These are phyloP conservation scores for Mormyrus hasselquistii DNA, from an alignment of 2,797 vertebrate genomes.

Conservation along the genomic window DNA sequence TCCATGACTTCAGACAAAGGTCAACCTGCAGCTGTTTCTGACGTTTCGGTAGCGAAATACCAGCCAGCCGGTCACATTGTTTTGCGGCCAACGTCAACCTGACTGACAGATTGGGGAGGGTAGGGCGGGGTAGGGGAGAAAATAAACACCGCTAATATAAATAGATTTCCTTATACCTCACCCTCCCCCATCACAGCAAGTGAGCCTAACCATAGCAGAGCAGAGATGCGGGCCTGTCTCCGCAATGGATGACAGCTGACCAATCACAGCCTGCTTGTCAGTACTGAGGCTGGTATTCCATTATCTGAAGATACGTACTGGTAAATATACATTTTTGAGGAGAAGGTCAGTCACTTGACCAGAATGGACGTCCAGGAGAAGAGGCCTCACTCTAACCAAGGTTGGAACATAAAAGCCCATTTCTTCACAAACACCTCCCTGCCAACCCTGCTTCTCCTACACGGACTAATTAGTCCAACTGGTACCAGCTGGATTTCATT, in stretches of 20 bases:
- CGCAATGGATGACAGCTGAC: constrained; percentile 45
- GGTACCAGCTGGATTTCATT: not conserved
- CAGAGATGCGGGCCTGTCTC: constrained; percentile 20
- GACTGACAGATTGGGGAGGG: not conserved
- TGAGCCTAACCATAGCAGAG: not conserved
- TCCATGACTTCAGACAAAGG: constrained; percentile 6
- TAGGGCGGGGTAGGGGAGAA: constrained; percentile 12
- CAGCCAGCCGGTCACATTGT: not conserved
- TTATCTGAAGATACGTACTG: not conserved
- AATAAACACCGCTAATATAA: not conserved
- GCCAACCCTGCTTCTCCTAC: not conserved
- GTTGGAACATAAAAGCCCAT: not conserved
- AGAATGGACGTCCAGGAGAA: not conserved
- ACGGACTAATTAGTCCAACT: not conserved
- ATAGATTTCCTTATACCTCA: not conserved
- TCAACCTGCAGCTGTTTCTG: constrained; percentile 20
- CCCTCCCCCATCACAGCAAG: not conserved
- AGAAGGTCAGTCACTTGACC: not conserved
- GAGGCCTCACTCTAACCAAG: not conserved
- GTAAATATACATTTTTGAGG: not conserved
- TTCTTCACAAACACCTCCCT: not conserved
- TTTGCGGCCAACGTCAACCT: not conserved
- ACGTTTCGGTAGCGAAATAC: constrained; percentile 23
- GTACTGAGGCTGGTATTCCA: not conserved
- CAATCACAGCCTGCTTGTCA: constrained; percentile 3